Evolutionary conservation across 2,113 vertebrate species (phyloP), one percentile per base, ranked within the genome.

Genomic region (Bothrops jararaca): DNA sequence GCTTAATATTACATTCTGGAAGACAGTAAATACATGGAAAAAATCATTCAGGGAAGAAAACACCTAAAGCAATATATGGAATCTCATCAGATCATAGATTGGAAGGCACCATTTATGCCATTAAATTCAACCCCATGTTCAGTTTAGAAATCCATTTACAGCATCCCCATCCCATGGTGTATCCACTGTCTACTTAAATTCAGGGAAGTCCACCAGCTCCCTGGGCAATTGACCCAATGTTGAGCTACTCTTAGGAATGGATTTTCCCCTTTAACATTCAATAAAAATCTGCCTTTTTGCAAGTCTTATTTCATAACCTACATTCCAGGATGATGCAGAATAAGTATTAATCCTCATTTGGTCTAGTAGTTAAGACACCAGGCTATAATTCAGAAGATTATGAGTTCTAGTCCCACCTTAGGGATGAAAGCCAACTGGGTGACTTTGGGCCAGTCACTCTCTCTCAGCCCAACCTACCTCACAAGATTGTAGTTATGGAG

Each of bases 31-130:
- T 87, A 92, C 34, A 48, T 86, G 87, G 24, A 29, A 34, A 34
- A 90, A 52, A 29, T 5, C 26, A 95, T 52, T 60, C 91, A 88
- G 90, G 91, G 85, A 80, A n/a, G 89, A 13, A 42, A 34, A 57
- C 18, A n/a, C 24, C 39, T 34, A 54, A 54, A 69, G 86, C 88
- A 64, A 1, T 56, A 54, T 69, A 26, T 48, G 12, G 42, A 86
- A 10, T 0, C 93, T 93, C 91, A 80, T 42, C 34, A 22, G 34
- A 80, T 80, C 34, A 80, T 80, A 80, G 74, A 42, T 42, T 80
- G 74, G 7, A 80, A 42, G 20, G 6, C 18, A 80, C 39, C 18
- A 22, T 80, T 42, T 42, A 80, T 80, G 34, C 74, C 34, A 39
- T 80, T 80, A 80, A 80, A 80, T 80, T 22, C 15, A 22, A 39